A percentile compares a stretch with the other conserved stretches of the same genome.
Evolutionary conservation across 2,113 vertebrate genomes (phyloP).

Genomic region (Fulmarus glacialis): DNA sequence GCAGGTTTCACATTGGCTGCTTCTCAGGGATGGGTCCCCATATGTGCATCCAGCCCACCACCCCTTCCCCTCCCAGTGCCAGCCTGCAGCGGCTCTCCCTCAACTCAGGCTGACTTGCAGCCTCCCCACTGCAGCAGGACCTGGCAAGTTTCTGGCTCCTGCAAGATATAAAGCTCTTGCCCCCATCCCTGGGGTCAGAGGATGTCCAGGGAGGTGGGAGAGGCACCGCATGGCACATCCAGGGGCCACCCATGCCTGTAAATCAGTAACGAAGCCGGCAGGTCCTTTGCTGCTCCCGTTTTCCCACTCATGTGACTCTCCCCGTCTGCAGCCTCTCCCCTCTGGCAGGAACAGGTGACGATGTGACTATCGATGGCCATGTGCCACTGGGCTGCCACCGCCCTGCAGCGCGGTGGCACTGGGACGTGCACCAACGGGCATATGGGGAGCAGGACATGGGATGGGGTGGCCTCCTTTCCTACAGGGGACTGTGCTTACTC

Average conservation of each 20-base stretch:
- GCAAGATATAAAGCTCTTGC: background rate
- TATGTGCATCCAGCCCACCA: rapidly evolving
- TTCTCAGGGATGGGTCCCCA: background rate
- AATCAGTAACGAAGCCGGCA: rapidly evolving
- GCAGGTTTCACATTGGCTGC: background rate
- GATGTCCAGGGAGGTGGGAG: background rate
- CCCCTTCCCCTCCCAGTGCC: background rate
- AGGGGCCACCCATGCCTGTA: background rate
- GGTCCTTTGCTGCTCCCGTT: background rate
- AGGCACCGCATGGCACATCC: rapidly evolving
- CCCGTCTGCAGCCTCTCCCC: background rate
- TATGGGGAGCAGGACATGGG: background rate
- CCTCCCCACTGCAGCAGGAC: background rate
- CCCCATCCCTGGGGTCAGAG: background rate
- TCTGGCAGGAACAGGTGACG: rapidly evolving
- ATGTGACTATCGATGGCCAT: rapidly evolving
- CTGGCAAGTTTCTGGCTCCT: background rate
- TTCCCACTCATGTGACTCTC: background rate
- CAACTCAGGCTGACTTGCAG: background rate
- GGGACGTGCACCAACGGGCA: rapidly evolving
- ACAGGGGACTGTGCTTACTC: rapidly evolving
- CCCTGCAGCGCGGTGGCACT: rapidly evolving
- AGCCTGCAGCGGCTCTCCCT: background rate
- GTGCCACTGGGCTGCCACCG: rapidly evolving
- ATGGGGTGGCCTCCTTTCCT: background rate